Evolutionary conservation across 2,888 invertebrate species (phyloP).

Genomic region (Carpatolechia fugitivella): DNA sequence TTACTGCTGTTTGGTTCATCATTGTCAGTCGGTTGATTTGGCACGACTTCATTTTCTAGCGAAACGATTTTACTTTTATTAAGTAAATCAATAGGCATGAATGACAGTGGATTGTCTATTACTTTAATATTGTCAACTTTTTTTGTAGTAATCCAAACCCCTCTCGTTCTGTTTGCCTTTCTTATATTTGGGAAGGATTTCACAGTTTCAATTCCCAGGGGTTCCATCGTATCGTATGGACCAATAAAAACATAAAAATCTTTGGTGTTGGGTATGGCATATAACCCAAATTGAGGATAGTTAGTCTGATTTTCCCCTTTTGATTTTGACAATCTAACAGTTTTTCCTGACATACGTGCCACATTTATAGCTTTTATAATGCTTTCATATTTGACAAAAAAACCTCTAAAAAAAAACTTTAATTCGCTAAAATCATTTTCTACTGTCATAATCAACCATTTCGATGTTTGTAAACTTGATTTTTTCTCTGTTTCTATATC

Average conservation of each 20-base stretch:
- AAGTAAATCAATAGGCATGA: conserved; percentile 35
- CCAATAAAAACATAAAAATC: conserved; percentile 64
- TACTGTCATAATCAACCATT: conserved; percentile 78
- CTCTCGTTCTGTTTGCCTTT: conserved; percentile 47
- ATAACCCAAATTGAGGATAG: conserved; percentile 62
- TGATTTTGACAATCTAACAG: conserved; percentile 66
- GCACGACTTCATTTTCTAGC: conserved; percentile 19
- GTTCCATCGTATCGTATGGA: conserved; percentile 61
- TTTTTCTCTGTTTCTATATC: conserved; percentile 1
- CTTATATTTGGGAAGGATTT: conserved; percentile 35
- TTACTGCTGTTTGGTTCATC: background rate
- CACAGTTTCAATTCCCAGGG: conserved; percentile 62
- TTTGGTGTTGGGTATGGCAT: conserved; percentile 57
- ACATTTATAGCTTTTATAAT: conserved; percentile 69
- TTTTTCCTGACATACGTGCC: conserved; percentile 65
- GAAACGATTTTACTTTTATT: conserved; percentile 27
- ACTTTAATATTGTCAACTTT: conserved; percentile 61
- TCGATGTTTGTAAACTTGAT: conserved; percentile 41
- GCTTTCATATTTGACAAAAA: conserved; percentile 75
- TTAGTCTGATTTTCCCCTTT: conserved; percentile 38
- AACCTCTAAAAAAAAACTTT: conserved; percentile 68
- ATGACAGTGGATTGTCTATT: conserved; percentile 60
- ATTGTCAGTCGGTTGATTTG: background rate
- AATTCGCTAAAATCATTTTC: conserved; percentile 77
- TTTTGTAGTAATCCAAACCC: conserved; percentile 63